phyloP scores from a whole-genome alignment of 2,888 invertebrate species.

The Yponomeuta malinellus region DNA sequence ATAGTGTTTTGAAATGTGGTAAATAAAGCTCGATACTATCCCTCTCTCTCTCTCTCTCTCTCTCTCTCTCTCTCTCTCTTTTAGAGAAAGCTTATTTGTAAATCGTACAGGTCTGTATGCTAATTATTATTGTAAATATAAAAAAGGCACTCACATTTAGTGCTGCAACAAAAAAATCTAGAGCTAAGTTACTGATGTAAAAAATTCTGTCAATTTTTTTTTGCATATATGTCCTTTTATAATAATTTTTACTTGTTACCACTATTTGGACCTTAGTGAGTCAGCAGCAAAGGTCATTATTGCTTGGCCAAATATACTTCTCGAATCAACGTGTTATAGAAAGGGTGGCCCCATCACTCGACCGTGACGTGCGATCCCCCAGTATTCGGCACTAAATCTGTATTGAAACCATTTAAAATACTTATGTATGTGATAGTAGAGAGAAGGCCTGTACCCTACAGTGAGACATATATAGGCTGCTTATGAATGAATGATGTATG shows the following conservation, averaged over 20 bases:
- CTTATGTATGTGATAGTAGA: neutral
- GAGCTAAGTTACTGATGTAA: neutral
- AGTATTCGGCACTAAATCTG: neutral
- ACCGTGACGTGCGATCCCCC: neutral
- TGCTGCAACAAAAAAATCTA: too few species aligned
- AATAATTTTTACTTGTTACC: neutral
- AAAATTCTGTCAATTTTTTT: neutral
- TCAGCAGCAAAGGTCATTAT: neutral
- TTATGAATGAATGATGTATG: too few species aligned
- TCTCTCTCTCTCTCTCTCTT: too few species aligned
- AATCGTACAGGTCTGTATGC: too few species aligned
- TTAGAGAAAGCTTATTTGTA: too few species aligned
- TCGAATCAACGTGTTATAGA: neutral
- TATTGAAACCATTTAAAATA: neutral
- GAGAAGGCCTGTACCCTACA: too few species aligned
- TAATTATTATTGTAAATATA: too few species aligned
- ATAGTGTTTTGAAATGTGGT: too few species aligned
- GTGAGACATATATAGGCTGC: too few species aligned
- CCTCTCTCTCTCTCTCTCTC: too few species aligned
- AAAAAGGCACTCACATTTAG: too few species aligned
- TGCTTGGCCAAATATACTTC: neutral
- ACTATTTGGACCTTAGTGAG: neutral
- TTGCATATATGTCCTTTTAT: neutral
- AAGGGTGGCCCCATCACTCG: slow-evolving; percentile 3
- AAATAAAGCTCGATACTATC: too few species aligned